Evolutionary conservation across 2,888 invertebrate species (phyloP), one percentile per base, ranked within the genome.

Genomic region (Meganola albula): DNA sequence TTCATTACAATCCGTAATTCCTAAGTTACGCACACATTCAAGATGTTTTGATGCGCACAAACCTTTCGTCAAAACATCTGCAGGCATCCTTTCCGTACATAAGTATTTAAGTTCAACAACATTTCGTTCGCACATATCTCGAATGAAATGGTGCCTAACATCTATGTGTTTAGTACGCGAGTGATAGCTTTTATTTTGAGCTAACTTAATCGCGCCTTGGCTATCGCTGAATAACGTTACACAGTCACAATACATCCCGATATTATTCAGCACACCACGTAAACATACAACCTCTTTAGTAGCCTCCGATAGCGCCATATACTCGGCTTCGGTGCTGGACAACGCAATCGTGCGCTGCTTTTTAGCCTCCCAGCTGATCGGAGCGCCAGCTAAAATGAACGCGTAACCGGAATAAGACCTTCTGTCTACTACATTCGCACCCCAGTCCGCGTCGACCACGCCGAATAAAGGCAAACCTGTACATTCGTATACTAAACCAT

Each of bases 151-250:
- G 11, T 30, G 24, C 1, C 11, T 10, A 3, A 30, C n/a, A 23
- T 30, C 23, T 11, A 30, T 30, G 7, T 30, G 14, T 7, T 30
- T 30, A 1, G 23, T 24, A 16, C 24, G 13, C 7, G 14, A 23
- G 16, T 23, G 6, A 30, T 16, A 23, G 4, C 7, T 5, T 11
- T 10, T 10, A 30, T 14, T 30, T 24, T 8, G 2, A 2, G 29
- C 23, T 24, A 30, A n/a, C 23, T 16, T 30, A 4, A 11, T 10
- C 4, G 29, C 29, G 24, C 29, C 11, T 11, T 30, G 29, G 13
- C 24, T 30, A 16, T 30, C 30, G 18, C 24, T 30, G 24, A n/a
- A 30, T 2, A 30, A 4, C 14, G 8, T 16, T 14, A 30, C 16
- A 1, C 11, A 24, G 9, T 30, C 23, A 2, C n/a, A 16, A 4